Percentiles rank a stretch among this genome's conserved stretches.
Conservation (phyloP, 1,140 invertebrate species). For the Drosophila bocki region DNA sequence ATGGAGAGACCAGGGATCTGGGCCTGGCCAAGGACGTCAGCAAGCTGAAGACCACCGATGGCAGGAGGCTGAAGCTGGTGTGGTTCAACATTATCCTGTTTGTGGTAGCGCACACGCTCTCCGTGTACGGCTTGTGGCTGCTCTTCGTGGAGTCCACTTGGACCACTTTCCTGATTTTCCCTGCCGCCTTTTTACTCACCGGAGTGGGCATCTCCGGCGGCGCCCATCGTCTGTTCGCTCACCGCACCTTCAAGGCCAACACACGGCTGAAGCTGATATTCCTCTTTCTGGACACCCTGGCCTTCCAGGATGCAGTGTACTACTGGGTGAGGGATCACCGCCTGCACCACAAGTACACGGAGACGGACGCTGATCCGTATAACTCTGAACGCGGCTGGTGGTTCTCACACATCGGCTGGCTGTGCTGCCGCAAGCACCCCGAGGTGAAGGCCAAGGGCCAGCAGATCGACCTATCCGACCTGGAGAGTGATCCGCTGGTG, state of each 20-base stretch:
- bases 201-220: conserved; percentile 96
- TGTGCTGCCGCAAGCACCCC: conserved; percentile 95
- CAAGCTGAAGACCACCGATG: neutral
- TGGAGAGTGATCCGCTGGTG: conserved; percentile 93
- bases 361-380: conserved; percentile 98
- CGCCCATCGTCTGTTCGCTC: conserved; percentile 96
- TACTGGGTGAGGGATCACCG: conserved; percentile 98
- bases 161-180: conserved; percentile 86
- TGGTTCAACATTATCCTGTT: conserved; percentile 97
- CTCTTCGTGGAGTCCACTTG: conserved; percentile 92
- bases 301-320: conserved; percentile 95
- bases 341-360: conserved; percentile 98
- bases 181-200: conserved; percentile 76
- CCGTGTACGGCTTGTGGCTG: conserved; percentile 93
- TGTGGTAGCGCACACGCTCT: conserved; percentile 91
- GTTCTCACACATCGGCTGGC: conserved; percentile 98
- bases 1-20: neutral
- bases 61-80: conserved; percentile 88
- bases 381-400: conserved; percentile 97
- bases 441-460: conserved; percentile 95
- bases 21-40: neutral
- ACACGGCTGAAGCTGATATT: conserved; percentile 93
- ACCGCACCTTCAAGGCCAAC: conserved; percentile 96
- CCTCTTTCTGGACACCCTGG: conserved; percentile 92
- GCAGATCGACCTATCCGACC: conserved; percentile 94